phyloP scores from a whole-genome alignment of 1,140 invertebrate species.

The Ostrea edulis region DNA sequence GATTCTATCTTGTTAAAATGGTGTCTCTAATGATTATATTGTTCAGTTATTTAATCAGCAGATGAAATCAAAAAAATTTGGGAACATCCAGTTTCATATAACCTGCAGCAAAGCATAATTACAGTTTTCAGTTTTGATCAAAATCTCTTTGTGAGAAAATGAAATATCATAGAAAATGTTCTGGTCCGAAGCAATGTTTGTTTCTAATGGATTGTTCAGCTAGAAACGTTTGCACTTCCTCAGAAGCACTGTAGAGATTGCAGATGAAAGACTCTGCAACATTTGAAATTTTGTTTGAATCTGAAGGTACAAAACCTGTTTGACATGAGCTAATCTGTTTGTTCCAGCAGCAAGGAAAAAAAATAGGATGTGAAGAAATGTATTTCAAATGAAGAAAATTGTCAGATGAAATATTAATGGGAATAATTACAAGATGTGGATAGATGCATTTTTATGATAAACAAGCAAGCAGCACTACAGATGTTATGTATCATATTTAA shows the following conservation, averaged over 20 bases:
- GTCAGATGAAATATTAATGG: constrained; percentile 37
- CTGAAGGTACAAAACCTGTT: constrained; percentile 26
- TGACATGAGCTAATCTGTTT: constrained; percentile 37
- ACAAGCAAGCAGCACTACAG: constrained; percentile 13
- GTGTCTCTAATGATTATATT: constrained; percentile 33
- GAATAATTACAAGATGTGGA: constrained; percentile 35
- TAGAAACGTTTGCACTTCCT: constrained; percentile 34
- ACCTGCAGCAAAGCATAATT: constrained; percentile 23
- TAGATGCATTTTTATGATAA: constrained; percentile 29
- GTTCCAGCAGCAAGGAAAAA: constrained; percentile 3
- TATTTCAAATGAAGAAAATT: constrained; percentile 38
- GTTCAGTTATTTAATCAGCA: constrained; percentile 32
- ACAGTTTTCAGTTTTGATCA: constrained; percentile 37
- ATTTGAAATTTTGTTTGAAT: constrained; percentile 38
- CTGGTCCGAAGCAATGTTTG: constrained; percentile 30
- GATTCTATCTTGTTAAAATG: constrained; percentile 33
- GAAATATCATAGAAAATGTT: constrained; percentile 36
- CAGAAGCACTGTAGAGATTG: constrained; percentile 24
- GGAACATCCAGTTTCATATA: constrained; percentile 20
- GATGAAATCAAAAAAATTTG: constrained; percentile 30
- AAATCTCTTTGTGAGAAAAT: constrained; percentile 35
- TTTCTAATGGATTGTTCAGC: constrained; percentile 32
- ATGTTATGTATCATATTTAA: constrained; percentile 31
- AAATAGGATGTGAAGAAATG: constrained; percentile 29
- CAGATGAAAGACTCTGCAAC: constrained; percentile 24